phyloP scores from a whole-genome alignment of 37 sponge, comb jelly and placozoan species.

The Petrosia ficiformis region DNA sequence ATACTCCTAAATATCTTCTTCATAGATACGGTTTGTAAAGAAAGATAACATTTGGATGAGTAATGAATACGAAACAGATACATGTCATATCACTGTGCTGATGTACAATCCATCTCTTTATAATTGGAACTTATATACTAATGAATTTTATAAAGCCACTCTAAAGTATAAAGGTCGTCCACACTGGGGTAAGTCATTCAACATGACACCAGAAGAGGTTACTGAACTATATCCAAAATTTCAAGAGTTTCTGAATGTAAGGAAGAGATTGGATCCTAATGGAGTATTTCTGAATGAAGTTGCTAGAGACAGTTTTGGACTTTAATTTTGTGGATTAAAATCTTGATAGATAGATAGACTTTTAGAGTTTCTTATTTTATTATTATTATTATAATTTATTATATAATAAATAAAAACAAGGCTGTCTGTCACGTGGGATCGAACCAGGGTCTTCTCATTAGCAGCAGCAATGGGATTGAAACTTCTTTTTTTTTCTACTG shows the following conservation, averaged over 20 bases:
- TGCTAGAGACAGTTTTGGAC: too few species aligned
- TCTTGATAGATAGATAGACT: too few species aligned
- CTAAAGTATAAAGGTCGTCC: slow-evolving; percentile 17
- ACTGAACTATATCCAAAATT: slow-evolving; percentile 37
- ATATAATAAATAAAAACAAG: too few species aligned
- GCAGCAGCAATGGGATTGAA: too few species aligned
- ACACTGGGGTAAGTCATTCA: slow-evolving; percentile 44
- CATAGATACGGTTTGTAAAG: slow-evolving; percentile 56
- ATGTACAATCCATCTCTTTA: slow-evolving; percentile 24
- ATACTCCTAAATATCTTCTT: too few species aligned
- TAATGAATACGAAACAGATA: slow-evolving; percentile 40
- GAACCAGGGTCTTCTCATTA: too few species aligned
- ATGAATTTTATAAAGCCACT: not conserved
- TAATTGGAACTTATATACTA: not conserved
- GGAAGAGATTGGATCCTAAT: slow-evolving; percentile 54
- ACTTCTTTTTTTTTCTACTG: too few species aligned
- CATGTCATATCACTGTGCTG: slow-evolving; percentile 41
- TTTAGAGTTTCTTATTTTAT: too few species aligned
- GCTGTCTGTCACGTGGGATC: too few species aligned
- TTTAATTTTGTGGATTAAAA: too few species aligned
- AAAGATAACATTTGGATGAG: slow-evolving; percentile 41
- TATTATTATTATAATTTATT: too few species aligned
- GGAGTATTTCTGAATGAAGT: slow-evolving; percentile 62
- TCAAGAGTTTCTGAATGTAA: slow-evolving; percentile 29
- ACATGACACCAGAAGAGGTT: slow-evolving; percentile 13